Evolutionary conservation across 2,113 vertebrate genomes (phyloP).

Genomic region (Serilophus lunatus): DNA sequence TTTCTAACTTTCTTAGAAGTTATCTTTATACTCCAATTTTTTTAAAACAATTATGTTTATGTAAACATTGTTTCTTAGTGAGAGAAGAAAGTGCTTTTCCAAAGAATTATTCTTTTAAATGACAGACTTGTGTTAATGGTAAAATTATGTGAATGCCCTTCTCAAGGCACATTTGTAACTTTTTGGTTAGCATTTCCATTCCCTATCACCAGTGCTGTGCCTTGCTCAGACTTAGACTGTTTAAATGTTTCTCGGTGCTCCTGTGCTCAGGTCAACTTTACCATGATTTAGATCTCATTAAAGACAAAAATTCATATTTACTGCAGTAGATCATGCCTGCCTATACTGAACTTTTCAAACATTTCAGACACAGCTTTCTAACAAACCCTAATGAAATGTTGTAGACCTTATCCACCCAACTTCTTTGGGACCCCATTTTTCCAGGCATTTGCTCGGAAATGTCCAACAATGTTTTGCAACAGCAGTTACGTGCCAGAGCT

Average conservation of each 20-base stretch:
- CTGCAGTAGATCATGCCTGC: background rate
- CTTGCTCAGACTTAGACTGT: background rate
- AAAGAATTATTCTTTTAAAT: background rate
- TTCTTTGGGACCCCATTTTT: background rate
- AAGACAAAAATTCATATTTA: background rate
- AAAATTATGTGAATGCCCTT: background rate
- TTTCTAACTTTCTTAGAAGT: background rate
- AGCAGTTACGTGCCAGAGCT: background rate
- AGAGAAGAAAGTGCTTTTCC: background rate
- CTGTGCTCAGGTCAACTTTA: background rate
- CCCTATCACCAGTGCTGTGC: background rate
- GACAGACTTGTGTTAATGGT: background rate
- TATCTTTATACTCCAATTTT: background rate
- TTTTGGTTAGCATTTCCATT: background rate
- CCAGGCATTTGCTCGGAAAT: background rate
- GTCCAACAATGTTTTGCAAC: background rate
- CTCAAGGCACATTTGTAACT: background rate
- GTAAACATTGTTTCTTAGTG: background rate
- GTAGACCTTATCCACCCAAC: background rate
- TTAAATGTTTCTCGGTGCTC: background rate
- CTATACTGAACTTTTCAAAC: background rate
- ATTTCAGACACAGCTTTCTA: constrained; percentile 28
- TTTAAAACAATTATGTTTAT: background rate
- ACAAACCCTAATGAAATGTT: background rate
- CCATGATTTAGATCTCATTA: background rate